These are phyloP conservation scores for Drosophila biarmipes DNA, from an alignment of 1,140 invertebrate genomes.

Conservation along the genomic window DNA sequence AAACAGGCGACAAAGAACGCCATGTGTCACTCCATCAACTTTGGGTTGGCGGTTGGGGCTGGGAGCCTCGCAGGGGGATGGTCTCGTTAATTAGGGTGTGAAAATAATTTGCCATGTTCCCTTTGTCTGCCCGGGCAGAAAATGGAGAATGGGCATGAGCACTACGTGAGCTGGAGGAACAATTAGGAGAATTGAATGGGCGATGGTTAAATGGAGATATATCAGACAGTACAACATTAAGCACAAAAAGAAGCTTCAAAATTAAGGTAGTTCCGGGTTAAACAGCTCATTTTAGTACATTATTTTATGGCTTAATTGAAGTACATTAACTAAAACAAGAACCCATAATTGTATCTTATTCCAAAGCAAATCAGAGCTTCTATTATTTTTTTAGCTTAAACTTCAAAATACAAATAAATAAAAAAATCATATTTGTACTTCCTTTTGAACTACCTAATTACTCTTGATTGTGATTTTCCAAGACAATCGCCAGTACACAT, in stretches of 20 bases:
- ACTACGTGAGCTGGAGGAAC: conserved; percentile 45
- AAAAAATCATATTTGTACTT: not conserved
- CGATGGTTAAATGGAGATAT: conserved; percentile 4
- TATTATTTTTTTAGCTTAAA: no score
- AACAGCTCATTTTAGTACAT: not conserved
- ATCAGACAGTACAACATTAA: not conserved
- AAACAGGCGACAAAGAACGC: conserved; percentile 41
- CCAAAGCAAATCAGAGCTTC: no score
- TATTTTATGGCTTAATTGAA: no score
- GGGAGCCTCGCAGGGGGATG: not conserved
- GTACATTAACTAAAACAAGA: no score
- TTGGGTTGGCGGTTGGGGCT: conserved; percentile 1
- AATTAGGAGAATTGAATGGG: conserved; percentile 24
- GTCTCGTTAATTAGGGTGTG: conserved; percentile 54
- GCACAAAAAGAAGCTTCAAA: not conserved
- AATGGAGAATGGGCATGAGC: conserved; percentile 13
- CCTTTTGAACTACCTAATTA: conserved; percentile 16
- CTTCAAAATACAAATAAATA: not conserved
- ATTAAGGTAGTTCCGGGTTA: not conserved
- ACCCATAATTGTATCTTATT: no score
- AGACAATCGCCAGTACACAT: conserved; percentile 18
- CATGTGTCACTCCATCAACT: conserved; percentile 53
- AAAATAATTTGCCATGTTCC: conserved; percentile 59
- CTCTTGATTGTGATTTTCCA: conserved; percentile 21
- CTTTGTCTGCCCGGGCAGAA: conserved; percentile 28